Conservation (phyloP, 2,113 vertebrate species). For the Podarcis raffonei region DNA sequence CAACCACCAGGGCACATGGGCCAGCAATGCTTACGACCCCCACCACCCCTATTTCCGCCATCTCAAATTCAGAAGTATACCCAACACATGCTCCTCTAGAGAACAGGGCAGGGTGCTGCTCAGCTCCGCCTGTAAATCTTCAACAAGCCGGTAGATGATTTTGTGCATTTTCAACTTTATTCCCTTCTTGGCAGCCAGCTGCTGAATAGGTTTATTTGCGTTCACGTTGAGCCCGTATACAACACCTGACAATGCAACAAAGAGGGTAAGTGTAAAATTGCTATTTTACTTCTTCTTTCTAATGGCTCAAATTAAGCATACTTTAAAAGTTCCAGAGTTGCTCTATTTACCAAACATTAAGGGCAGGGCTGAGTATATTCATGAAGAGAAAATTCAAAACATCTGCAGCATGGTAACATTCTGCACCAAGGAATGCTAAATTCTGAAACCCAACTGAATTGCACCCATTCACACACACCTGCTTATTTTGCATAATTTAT, state of each 20-base stretch:
- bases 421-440: not conserved
- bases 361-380: no score
- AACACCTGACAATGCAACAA: conserved; percentile 75
- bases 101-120: conserved; percentile 75
- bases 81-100: conserved; percentile 75
- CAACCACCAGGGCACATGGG: not conserved
- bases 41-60: not conserved
- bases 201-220: conserved; percentile 76
- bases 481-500: not conserved
- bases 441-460: not conserved
- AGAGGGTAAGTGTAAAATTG: not conserved
- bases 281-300: not conserved
- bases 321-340: not conserved
- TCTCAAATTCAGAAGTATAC: conserved; percentile 66
- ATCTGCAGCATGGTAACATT: not conserved
- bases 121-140: conserved; percentile 88
- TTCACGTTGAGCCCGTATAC: conserved; percentile 91
- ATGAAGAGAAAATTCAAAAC: not conserved
- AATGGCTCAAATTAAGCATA: conserved; percentile 8
- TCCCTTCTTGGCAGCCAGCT: conserved; percentile 81
- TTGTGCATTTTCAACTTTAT: conserved; percentile 85
- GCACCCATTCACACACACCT: not conserved
- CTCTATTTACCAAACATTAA: conserved; percentile 15
- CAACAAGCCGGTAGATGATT: conserved; percentile 90
- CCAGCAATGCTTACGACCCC: not conserved